Conservation (phyloP, 2,113 vertebrate genomes). For the Chamaetylas fuelleborni region DNA sequence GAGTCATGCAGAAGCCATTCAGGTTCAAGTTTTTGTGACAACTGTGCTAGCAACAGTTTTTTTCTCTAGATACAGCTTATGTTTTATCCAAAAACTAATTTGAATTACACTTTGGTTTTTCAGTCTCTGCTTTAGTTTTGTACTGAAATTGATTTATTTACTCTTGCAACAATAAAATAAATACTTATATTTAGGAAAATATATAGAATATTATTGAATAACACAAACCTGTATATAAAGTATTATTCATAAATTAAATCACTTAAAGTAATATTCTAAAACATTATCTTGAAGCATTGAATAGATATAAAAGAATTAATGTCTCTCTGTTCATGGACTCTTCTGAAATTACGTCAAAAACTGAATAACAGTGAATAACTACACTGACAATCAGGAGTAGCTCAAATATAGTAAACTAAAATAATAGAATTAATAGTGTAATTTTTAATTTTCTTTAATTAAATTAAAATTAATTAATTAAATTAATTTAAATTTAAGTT, state of each 20-base stretch:
- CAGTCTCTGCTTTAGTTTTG: not conserved
- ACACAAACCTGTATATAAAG: not conserved
- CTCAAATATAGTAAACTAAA: not conserved
- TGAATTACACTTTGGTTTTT: not conserved
- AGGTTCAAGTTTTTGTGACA: constrained; percentile 35
- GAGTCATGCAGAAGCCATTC: not conserved
- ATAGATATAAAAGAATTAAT: not conserved
- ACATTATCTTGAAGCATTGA: not conserved
- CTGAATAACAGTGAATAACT: not conserved
- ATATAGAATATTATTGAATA: not conserved
- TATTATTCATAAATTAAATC: not conserved
- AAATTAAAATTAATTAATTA: no score
- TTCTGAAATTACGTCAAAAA: not conserved
- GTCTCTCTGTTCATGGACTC: not conserved
- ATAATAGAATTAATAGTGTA: not conserved
- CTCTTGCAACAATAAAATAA: not conserved
- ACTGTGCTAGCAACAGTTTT: not conserved
- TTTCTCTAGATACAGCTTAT: not conserved
- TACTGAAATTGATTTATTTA: not conserved
- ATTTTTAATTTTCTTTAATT: not conserved
- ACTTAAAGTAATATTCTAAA: not conserved
- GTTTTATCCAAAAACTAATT: not conserved
- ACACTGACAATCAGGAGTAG: not conserved
- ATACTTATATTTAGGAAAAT: not conserved
- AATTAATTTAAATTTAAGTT: not conserved